Conservation (phyloP, 2,888 invertebrate species). For the Papilio demoleus region DNA sequence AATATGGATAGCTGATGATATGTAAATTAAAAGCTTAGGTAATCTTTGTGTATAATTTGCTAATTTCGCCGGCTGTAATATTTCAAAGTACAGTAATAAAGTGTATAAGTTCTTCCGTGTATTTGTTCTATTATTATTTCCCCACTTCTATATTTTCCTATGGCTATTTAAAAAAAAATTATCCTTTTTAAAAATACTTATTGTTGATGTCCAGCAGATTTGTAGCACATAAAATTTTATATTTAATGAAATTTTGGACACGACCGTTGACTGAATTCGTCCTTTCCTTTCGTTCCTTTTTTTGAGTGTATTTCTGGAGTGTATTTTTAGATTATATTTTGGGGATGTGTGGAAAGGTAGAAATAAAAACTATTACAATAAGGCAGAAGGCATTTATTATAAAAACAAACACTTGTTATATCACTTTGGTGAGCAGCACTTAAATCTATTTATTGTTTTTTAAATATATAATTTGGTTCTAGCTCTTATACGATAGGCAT, state of each 20-base stretch:
- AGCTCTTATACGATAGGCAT: constrained; percentile 11
- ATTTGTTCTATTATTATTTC: not conserved
- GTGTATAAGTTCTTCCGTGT: not conserved
- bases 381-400: constrained; percentile 24
- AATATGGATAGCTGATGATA: not conserved
- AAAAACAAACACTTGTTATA: constrained; percentile 20
- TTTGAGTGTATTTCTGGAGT: too few species aligned
- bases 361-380: not conserved
- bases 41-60: constrained; percentile 13
- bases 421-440: constrained; percentile 35
- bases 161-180: not conserved
- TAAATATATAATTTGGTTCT: constrained; percentile 18
- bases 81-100: not conserved
- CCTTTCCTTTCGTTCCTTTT: too few species aligned
- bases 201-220: too few species aligned
- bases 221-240: too few species aligned
- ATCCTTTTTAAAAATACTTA: too few species aligned
- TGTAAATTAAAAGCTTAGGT: too few species aligned
- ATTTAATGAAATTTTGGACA: too few species aligned
- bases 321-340: too few species aligned
- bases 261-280: too few species aligned
- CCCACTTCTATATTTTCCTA: not conserved
- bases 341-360: not conserved
- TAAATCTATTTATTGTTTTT: constrained; percentile 19
- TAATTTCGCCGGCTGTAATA: not conserved